Conservation (phyloP, 2,797 vertebrate genomes). For the Diplodus puntazzo region DNA sequence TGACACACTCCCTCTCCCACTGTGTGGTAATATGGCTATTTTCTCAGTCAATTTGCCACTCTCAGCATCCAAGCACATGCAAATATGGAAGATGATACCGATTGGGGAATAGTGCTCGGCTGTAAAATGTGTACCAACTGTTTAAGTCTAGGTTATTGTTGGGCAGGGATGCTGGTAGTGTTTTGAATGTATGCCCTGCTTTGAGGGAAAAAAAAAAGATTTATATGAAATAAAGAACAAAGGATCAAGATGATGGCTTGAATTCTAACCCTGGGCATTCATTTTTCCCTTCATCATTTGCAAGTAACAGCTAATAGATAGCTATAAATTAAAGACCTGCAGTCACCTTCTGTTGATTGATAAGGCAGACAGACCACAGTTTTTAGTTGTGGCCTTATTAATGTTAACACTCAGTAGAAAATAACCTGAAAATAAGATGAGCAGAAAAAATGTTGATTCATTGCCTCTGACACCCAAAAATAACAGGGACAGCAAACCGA, state of each 20-base stretch:
- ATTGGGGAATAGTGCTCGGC: slow-evolving; percentile 69
- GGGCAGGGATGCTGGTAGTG: slow-evolving; percentile 33
- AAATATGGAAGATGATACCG: slow-evolving; percentile 81
- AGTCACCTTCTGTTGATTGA: background rate
- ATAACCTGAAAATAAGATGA: background rate
- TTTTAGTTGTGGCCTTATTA: background rate
- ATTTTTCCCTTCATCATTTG: background rate
- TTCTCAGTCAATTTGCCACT: slow-evolving; percentile 88
- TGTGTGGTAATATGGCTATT: slow-evolving; percentile 88
- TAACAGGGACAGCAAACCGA: background rate
- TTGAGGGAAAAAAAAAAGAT: slow-evolving; percentile 15
- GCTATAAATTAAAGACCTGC: background rate
- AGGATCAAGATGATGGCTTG: slow-evolving; percentile 19
- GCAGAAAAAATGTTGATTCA: background rate
- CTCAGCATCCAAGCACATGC: slow-evolving; percentile 85
- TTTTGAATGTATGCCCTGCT: slow-evolving; percentile 34
- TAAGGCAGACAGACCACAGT: background rate
- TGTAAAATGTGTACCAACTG: slow-evolving; percentile 82
- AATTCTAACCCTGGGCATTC: slow-evolving; percentile 8
- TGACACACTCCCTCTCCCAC: slow-evolving; percentile 82
- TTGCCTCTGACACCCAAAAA: background rate
- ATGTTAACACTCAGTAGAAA: background rate
- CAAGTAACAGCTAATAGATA: background rate
- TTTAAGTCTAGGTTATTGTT: slow-evolving; percentile 72
- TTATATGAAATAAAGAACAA: slow-evolving; percentile 34